Conservation (phyloP, 2,888 invertebrate genomes). For the Calameuta pallipes region DNA sequence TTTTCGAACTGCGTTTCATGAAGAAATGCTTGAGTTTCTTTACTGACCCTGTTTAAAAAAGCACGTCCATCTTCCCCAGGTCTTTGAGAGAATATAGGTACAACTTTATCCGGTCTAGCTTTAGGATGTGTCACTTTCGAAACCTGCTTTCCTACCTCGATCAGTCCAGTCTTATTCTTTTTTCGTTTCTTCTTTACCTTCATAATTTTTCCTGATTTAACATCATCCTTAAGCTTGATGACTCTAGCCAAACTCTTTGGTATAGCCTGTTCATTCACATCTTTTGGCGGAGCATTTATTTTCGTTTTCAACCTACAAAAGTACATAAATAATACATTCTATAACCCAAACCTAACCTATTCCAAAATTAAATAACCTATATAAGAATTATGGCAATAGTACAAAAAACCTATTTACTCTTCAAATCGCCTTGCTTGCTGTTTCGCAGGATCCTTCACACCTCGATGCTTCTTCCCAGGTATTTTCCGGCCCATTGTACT, state of each 20-base stretch:
- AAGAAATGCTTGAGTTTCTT: constrained; percentile 73
- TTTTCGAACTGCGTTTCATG: constrained; percentile 73
- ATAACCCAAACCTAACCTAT: neutral
- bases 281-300: constrained; percentile 80
- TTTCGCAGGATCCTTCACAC: constrained; percentile 80
- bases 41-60: constrained; percentile 76
- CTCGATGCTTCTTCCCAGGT: constrained; percentile 83
- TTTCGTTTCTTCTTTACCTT: constrained; percentile 59
- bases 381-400: constrained; percentile 9
- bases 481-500: constrained; percentile 80
- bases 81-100: constrained; percentile 71
- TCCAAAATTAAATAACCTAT: constrained; percentile 27
- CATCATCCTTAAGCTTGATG: constrained; percentile 71
- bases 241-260: constrained; percentile 78
- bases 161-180: constrained; percentile 49
- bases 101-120: constrained; percentile 65
- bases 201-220: constrained; percentile 62
- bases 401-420: constrained; percentile 68
- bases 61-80: constrained; percentile 73
- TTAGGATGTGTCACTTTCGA: constrained; percentile 37
- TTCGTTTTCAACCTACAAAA: constrained; percentile 74
- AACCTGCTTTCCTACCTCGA: constrained; percentile 45
- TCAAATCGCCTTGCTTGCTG: constrained; percentile 74
- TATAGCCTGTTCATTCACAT: constrained; percentile 78
- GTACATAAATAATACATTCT: neutral